Conservation (phyloP, 2,113 vertebrate species). For the Ondatra zibethicus region DNA sequence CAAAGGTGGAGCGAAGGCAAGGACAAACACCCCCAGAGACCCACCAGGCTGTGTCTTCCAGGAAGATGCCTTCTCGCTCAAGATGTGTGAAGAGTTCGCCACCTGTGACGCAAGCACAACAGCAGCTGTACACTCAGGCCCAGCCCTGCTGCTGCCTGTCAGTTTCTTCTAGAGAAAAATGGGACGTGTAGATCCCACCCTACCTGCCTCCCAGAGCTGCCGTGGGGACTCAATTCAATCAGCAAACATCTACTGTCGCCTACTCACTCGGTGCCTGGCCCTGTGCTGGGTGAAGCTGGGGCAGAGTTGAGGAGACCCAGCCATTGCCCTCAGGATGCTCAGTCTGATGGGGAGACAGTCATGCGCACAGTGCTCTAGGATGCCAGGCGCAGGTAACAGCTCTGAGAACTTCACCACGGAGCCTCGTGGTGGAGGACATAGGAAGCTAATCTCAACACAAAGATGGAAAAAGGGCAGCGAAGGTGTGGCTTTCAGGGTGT, state of each 20-base stretch:
- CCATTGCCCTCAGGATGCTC: constrained; percentile 55
- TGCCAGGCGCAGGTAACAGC: background rate
- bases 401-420: background rate
- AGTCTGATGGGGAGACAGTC: constrained; percentile 65
- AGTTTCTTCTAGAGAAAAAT: constrained; percentile 51
- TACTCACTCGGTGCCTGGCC: constrained; percentile 73
- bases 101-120: constrained; percentile 84
- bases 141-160: background rate
- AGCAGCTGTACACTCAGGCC: background rate
- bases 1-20: background rate
- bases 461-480: rapidly evolving
- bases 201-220: constrained; percentile 81
- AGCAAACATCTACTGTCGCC: constrained; percentile 81
- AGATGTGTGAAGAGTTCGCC: constrained; percentile 97
- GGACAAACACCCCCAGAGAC: background rate
- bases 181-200: constrained; percentile 60
- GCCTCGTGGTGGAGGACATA: background rate
- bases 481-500: background rate
- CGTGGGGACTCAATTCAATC: constrained; percentile 78
- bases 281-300: constrained; percentile 77
- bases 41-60: constrained; percentile 97
- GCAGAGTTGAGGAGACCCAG: constrained; percentile 36
- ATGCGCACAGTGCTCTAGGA: background rate
- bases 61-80: constrained; percentile 96
- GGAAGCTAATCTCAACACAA: background rate